Conservation (phyloP, 2,888 invertebrate species). For the Archaeoteleia sp. region DNA sequence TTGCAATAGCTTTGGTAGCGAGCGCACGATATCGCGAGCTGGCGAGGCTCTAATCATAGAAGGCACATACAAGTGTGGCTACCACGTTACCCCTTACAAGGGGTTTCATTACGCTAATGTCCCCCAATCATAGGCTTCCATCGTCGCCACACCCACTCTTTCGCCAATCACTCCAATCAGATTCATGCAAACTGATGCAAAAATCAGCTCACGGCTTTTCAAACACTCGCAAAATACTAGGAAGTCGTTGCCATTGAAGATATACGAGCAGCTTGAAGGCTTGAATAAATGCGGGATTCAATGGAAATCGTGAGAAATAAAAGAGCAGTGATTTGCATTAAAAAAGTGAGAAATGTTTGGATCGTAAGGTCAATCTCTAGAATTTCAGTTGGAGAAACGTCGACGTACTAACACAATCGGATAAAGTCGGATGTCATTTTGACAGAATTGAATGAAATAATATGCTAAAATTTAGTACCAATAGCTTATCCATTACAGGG, state of each 20-base stretch:
- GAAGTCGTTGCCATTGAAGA: conserved; percentile 48
- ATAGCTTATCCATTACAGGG: no score
- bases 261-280: conserved; percentile 29
- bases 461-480: no score
- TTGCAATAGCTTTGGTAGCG: conserved; percentile 50
- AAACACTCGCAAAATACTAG: conserved; percentile 29
- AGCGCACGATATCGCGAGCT: conserved; percentile 62
- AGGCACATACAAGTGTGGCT: conserved; percentile 63
- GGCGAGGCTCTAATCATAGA: conserved; percentile 65
- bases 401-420: no score
- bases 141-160: conserved; percentile 55
- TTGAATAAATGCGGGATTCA: conserved; percentile 7
- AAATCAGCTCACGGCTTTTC: conserved; percentile 51
- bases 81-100: conserved; percentile 69
- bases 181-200: conserved; percentile 63
- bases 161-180: conserved; percentile 62
- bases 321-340: conserved; percentile 2
- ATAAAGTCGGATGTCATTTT: no score
- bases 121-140: conserved; percentile 59
- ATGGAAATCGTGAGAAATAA: conserved; percentile 17
- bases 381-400: no score
- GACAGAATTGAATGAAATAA: no score
- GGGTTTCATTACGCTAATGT: conserved; percentile 71
- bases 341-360: not conserved
- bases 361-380: no score